These are phyloP conservation scores for Pelobates cultripes DNA, from an alignment of 2,797 vertebrate genomes.

Conservation along the genomic window DNA sequence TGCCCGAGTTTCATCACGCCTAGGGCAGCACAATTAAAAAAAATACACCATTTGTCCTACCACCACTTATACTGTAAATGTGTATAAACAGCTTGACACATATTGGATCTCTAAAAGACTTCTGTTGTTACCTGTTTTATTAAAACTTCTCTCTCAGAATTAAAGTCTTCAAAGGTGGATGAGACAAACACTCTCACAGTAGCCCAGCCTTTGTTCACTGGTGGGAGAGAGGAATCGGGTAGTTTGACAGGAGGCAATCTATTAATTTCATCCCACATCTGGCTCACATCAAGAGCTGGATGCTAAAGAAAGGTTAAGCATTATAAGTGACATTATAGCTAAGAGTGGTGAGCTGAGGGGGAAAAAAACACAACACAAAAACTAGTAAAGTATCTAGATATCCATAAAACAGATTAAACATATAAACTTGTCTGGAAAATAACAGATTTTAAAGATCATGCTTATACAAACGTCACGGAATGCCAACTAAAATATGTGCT, in stretches of 20 bases:
- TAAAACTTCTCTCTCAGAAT: slow-evolving; percentile 49
- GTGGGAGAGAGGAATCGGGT: background rate
- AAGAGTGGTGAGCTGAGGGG: too few relatives aligned
- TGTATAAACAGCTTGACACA: too few relatives aligned
- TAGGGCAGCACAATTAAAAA: too few relatives aligned
- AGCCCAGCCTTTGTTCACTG: slow-evolving; percentile 9
- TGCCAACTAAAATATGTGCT: too few relatives aligned
- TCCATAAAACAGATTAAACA: too few relatives aligned
- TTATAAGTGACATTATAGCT: background rate
- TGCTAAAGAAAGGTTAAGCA: slow-evolving; percentile 1
- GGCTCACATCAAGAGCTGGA: background rate
- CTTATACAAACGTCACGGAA: too few relatives aligned
- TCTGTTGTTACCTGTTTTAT: slow-evolving; percentile 42
- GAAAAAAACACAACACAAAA: too few relatives aligned
- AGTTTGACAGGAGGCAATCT: background rate
- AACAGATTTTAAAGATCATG: too few relatives aligned
- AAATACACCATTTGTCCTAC: background rate
- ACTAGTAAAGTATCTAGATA: too few relatives aligned
- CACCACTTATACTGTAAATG: background rate
- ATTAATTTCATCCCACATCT: slow-evolving; percentile 42
- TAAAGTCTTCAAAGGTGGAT: slow-evolving; percentile 53
- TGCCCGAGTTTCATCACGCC: too few relatives aligned
- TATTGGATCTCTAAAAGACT: background rate
- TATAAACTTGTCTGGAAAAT: too few relatives aligned
- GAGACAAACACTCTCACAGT: slow-evolving; percentile 49